Conservation (phyloP, 1,140 invertebrate species). For the Drosophila novamexicana region DNA sequence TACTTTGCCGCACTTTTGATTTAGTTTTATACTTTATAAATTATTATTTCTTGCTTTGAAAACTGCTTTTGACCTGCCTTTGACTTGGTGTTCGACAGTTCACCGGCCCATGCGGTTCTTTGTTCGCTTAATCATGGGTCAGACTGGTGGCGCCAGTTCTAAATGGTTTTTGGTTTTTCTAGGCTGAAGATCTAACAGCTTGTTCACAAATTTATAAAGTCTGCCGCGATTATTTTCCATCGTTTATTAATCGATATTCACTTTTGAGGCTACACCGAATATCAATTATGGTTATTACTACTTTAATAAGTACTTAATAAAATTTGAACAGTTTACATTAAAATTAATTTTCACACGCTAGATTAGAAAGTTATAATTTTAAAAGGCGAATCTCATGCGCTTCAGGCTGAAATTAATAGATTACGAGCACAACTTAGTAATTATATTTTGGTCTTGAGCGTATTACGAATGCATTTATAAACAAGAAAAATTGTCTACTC, state of each 20-base stretch:
- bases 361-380: constrained; percentile 3
- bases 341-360: constrained; percentile 28
- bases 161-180: constrained; percentile 3
- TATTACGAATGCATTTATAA: not conserved
- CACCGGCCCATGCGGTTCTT: constrained; percentile 72
- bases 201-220: constrained; percentile 66
- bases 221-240: constrained; percentile 39
- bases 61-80: constrained; percentile 39
- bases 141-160: constrained; percentile 65
- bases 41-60: constrained; percentile 55
- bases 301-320: constrained; percentile 22
- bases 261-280: constrained; percentile 41
- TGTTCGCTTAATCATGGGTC: constrained; percentile 77
- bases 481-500: too few relatives aligned
- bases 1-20: constrained; percentile 78
- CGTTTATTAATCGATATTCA: constrained; percentile 74
- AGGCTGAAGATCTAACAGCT: constrained; percentile 23
- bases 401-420: not conserved
- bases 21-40: constrained; percentile 70
- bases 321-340: not conserved
- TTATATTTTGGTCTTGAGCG: not conserved
- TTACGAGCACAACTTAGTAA: constrained; percentile 11
- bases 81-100: constrained; percentile 68
- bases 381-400: not conserved
- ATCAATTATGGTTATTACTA: constrained; percentile 70